phyloP scores from a whole-genome alignment of 2,888 invertebrate species.

The Cantharis lateralis region DNA sequence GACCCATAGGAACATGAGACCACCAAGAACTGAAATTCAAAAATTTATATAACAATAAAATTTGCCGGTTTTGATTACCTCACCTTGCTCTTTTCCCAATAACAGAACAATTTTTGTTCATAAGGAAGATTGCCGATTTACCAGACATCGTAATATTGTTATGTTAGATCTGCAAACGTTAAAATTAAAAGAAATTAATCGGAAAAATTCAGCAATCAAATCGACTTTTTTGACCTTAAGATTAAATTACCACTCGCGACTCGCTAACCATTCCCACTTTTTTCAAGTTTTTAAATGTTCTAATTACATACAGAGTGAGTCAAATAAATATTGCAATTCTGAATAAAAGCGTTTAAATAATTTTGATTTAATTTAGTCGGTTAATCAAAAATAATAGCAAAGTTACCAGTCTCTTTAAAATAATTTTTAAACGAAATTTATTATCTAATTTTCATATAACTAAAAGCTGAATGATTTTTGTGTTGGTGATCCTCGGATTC shows the following conservation, averaged over 20 bases:
- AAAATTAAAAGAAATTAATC: not conserved
- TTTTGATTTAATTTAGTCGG: not conserved
- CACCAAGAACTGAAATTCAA: slow-evolving; percentile 75
- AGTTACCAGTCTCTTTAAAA: not conserved
- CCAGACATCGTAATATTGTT: slow-evolving; percentile 30
- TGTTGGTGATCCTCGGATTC: not conserved
- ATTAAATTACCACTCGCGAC: not conserved
- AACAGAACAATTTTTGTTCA: slow-evolving; percentile 28
- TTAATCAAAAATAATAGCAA: not conserved
- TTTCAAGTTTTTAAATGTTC: not conserved
- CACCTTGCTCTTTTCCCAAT: slow-evolving; percentile 35
- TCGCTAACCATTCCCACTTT: not conserved
- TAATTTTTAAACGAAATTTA: not conserved
- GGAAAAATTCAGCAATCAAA: not conserved
- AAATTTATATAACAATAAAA: not conserved
- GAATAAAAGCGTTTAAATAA: not conserved
- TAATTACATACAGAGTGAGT: not conserved
- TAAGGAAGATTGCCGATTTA: slow-evolving; percentile 31
- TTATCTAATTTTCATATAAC: not conserved
- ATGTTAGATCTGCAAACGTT: not conserved
- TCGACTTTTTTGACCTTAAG: not conserved
- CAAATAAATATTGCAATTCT: not conserved
- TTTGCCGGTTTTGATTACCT: not conserved
- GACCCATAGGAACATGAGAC: slow-evolving; percentile 91
- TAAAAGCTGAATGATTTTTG: not conserved